Percentiles rank a stretch among this genome's conserved stretches.
phyloP scores from a whole-genome alignment of 2,888 invertebrate species.

The Synanthedon formicaeformis region DNA sequence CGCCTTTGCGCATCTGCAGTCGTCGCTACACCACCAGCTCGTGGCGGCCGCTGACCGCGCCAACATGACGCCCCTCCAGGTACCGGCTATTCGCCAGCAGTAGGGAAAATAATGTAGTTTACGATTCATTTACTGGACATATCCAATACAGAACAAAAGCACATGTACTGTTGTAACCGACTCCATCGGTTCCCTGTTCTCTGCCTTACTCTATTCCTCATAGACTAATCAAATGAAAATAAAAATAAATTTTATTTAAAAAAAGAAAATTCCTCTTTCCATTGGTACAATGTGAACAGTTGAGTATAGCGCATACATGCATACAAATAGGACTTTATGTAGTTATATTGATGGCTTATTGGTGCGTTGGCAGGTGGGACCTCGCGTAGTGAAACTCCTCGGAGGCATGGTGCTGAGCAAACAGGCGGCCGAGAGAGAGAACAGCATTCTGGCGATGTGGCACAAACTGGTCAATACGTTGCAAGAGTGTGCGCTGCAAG shows the following conservation, averaged over 20 bases:
- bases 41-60: constrained; percentile 40
- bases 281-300: no score
- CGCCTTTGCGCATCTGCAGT: constrained; percentile 44
- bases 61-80: constrained; percentile 58
- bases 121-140: constrained; percentile 18
- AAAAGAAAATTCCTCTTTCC: no score
- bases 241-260: no score
- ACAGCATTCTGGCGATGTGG: constrained; percentile 92
- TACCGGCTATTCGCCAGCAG: constrained; percentile 7
- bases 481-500: constrained; percentile 84
- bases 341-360: no score
- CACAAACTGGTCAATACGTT: constrained; percentile 89
- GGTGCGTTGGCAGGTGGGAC: constrained; percentile 68
- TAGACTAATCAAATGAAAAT: no score
- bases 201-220: no score
- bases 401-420: constrained; percentile 87
- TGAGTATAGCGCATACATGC: no score
- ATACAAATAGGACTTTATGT: no score
- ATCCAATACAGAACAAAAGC: no score
- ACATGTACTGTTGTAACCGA: no score
- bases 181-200: no score
- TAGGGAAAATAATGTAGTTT: constrained; percentile 18
- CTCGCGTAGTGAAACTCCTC: constrained; percentile 75
- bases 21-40: constrained; percentile 52
- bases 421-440: constrained; percentile 87